These are phyloP conservation scores for Geotrupes spiniger DNA, from an alignment of 2,888 invertebrate genomes.

Conservation along the genomic window DNA sequence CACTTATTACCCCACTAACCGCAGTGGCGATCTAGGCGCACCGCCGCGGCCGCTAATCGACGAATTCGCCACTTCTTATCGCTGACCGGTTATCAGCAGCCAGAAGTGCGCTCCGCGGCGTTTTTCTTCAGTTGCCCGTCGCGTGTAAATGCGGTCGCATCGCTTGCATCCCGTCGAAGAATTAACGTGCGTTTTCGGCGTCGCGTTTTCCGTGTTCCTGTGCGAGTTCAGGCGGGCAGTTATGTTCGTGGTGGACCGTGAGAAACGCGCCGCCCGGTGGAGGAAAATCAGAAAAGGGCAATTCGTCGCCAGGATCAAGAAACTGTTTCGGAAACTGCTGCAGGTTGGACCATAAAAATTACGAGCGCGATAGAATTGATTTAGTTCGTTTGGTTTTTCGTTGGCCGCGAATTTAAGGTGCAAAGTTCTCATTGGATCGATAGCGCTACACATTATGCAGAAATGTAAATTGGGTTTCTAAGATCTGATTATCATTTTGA, in stretches of 20 bases:
- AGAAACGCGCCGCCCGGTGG: background rate
- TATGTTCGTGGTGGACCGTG: background rate
- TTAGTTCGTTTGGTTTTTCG: background rate
- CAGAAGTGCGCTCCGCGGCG: too few relatives aligned
- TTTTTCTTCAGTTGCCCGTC: background rate
- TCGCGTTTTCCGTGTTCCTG: background rate
- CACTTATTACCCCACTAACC: too few relatives aligned
- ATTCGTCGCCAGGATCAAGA: conserved; percentile 19
- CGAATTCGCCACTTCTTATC: too few relatives aligned
- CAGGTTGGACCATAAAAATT: conserved; percentile 21
- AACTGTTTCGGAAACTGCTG: conserved; percentile 21
- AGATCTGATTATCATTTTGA: too few relatives aligned
- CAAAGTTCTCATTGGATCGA: too few relatives aligned
- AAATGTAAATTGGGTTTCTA: too few relatives aligned
- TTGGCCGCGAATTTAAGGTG: background rate
- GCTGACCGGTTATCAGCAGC: too few relatives aligned
- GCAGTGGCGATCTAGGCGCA: too few relatives aligned
- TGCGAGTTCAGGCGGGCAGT: background rate
- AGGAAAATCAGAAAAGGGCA: background rate
- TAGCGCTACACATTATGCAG: too few relatives aligned
- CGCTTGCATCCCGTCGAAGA: too few relatives aligned
- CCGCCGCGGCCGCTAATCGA: too few relatives aligned
- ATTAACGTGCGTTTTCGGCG: background rate
- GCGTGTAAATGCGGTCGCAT: background rate
- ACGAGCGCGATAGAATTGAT: background rate